Base-by-base conservation (phyloP, 2,797 vertebrate genomes). In the Limnodromus scolopaceus region DNA sequence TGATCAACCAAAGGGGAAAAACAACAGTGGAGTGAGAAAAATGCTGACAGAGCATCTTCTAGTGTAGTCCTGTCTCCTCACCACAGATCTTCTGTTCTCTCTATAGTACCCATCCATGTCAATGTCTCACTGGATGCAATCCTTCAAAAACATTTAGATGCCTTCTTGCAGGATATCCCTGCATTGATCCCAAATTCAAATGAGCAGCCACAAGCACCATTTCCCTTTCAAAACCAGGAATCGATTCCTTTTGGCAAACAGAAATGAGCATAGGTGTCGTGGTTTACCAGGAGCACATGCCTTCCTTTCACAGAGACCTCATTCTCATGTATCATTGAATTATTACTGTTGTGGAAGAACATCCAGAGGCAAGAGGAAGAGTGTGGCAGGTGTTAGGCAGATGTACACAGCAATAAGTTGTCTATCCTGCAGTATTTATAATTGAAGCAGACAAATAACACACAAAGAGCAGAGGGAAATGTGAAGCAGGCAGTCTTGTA, bases 401-500 rank as follows among this genome's bases (percentile, higher is more conserved):
- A 93, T 87, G 89, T 87, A 79, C 51, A 38, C 15, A 82, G 70
- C 1, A 17, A 17, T 69, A 79, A 87, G 49, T 76, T 92, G 60
- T 74, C 60, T 87, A 5, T 83, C 48, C 76, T 91, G 71, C 13
- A 68, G 16, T 55, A 87, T 80, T 87, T 89, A 10, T 55, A 82
- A 80, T 79, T 64, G 78, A 94, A 89, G 51, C 28, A 79, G 83
- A 63, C 66, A 92, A 91, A 75, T 39, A 84, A 79, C 70, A 94
- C 34, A 72, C 14, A 74, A 76, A 79, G 25, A 39, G 32, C 70
- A 94, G 49, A 75, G 46, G 16, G 51, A 89, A 63, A 66, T 63
- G 22, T 51, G 84, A 82, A 79, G 36, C 46, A 95, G 66, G 32
- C 84, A 95, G 39, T 82, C 55, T 92, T 0, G 1, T 87, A 82